phyloP scores from a whole-genome alignment of 2,888 invertebrate genomes.

The Brachycybe producta region DNA sequence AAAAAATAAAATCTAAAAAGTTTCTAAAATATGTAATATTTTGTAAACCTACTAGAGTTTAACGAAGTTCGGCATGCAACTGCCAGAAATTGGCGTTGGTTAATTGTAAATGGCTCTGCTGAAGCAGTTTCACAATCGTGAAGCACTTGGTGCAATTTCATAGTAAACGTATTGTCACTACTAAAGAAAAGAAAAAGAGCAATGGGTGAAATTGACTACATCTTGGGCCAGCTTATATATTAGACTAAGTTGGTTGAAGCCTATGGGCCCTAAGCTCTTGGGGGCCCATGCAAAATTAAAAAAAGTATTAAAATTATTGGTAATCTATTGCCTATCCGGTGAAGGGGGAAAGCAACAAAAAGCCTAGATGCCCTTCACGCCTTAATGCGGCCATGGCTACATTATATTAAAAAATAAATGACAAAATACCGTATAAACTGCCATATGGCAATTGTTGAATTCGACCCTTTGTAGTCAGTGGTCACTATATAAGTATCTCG shows the following conservation, averaged over 20 bases:
- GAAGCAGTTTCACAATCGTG: background rate
- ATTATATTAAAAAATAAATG: too few species aligned
- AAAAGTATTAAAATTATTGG: too few species aligned
- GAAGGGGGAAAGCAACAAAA: too few species aligned
- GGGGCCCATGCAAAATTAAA: too few species aligned
- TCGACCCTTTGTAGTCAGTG: background rate
- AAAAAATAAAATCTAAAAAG: background rate
- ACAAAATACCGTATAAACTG: slow-evolving; percentile 1
- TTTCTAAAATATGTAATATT: background rate
- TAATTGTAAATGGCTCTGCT: slow-evolving; percentile 2
- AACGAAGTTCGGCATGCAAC: background rate
- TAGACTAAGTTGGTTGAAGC: too few species aligned
- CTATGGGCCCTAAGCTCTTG: too few species aligned
- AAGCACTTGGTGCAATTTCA: slow-evolving; percentile 7
- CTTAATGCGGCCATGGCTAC: too few species aligned
- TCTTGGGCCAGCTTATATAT: too few species aligned
- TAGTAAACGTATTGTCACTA: background rate
- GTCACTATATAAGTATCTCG: slow-evolving; percentile 1
- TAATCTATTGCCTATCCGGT: too few species aligned
- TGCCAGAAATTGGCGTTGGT: slow-evolving; percentile 4
- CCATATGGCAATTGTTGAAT: slow-evolving; percentile 6
- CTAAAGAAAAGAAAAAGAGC: background rate
- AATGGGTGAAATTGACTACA: too few species aligned
- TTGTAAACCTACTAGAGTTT: slow-evolving; percentile 2
- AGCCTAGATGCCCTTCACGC: too few species aligned